phyloP scores from a whole-genome alignment of 2,888 invertebrate species.

The Trypoxylon attenuatum region DNA sequence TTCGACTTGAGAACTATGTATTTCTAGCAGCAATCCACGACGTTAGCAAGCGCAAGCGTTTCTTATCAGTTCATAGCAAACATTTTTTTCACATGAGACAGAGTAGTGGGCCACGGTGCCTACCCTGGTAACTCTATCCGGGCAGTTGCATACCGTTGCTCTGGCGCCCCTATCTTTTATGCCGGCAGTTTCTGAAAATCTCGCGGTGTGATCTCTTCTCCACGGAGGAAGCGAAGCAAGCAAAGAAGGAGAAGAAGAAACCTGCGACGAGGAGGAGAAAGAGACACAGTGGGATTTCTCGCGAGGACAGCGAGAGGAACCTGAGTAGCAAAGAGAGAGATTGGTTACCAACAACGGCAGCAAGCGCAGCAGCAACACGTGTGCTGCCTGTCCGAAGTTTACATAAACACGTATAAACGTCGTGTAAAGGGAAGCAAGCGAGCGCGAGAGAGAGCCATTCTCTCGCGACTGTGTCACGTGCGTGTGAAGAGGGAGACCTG shows the following conservation, averaged over 20 bases:
- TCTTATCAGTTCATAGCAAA: neutral
- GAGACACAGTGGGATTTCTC: neutral
- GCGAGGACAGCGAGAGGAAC: neutral
- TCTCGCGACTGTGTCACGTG: conserved; percentile 9
- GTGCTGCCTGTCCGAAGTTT: conserved; percentile 52
- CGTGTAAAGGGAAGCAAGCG: conserved; percentile 50
- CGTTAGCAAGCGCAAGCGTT: no score
- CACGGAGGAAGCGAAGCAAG: conserved; percentile 13
- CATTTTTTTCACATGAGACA: neutral
- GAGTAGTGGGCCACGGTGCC: conserved; percentile 21
- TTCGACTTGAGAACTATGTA: no score
- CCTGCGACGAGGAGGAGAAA: neutral
- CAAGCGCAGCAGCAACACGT: conserved; percentile 54
- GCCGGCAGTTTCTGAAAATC: conserved; percentile 67
- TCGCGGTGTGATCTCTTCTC: conserved; percentile 65
- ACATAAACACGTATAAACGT: conserved; percentile 64
- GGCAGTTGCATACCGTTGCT: conserved; percentile 59
- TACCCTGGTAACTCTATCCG: conserved; percentile 69
- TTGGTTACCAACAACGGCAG: conserved; percentile 54
- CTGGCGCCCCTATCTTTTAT: conserved; percentile 72
- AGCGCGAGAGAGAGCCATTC: conserved; percentile 27
- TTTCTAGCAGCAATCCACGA: no score
- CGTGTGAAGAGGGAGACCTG: conserved; percentile 13
- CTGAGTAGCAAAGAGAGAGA: conserved; percentile 16
- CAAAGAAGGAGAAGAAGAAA: neutral